Evolutionary conservation across 2,113 vertebrate genomes (phyloP).

Genomic region (Mustela lutreola): DNA sequence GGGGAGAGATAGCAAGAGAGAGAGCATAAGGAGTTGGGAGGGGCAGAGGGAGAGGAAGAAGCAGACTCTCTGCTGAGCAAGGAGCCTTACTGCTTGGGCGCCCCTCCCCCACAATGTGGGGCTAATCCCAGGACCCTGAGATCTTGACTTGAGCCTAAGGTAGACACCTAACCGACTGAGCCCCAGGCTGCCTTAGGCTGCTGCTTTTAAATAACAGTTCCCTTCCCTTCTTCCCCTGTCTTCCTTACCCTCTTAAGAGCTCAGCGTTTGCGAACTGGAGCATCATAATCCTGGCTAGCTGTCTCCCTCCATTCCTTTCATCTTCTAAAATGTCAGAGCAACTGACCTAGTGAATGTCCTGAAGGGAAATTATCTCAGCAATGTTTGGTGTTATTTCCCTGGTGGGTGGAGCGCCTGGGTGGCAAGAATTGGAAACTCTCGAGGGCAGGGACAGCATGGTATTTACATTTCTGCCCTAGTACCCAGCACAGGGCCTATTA

Average conservation of each 20-base stretch:
- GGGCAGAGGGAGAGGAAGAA: neutral
- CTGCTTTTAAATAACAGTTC: neutral
- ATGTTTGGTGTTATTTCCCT: neutral
- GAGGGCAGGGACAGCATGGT: neutral
- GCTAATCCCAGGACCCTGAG: too few relatives aligned
- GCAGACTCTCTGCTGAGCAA: neutral
- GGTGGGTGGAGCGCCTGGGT: neutral
- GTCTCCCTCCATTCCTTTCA: neutral
- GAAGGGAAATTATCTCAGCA: neutral
- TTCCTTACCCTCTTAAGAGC: neutral
- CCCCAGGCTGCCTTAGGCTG: neutral
- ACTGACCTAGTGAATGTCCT: slow-evolving; percentile 13
- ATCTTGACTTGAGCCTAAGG: too few relatives aligned
- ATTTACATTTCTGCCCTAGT: neutral
- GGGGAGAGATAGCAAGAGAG: too few relatives aligned
- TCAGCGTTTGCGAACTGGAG: slow-evolving; percentile 19
- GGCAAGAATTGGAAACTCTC: neutral
- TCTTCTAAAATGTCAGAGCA: neutral
- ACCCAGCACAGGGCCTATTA: neutral
- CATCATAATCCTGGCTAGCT: neutral
- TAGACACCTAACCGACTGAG: too few relatives aligned
- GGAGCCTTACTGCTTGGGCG: too few relatives aligned
- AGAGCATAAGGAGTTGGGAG: neutral
- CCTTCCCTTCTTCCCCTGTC: neutral
- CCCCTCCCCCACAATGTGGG: too few relatives aligned